Evolutionary conservation across 2,113 vertebrate genomes (phyloP), one percentile per base, ranked within the genome.

Genomic region (Sebastes fasciatus): DNA sequence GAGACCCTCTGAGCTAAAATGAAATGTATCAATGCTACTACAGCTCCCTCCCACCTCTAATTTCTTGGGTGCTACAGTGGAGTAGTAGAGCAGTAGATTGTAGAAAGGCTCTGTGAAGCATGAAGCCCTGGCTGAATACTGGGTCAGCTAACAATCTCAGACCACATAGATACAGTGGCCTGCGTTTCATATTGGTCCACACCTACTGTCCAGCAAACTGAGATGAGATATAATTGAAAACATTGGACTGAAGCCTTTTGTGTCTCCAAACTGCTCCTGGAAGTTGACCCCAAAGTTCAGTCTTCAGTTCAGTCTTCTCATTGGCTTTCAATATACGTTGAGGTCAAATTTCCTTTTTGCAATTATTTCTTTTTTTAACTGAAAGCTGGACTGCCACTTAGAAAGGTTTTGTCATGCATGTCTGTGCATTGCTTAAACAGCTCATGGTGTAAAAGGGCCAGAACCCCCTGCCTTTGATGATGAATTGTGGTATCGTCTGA

Each of bases 131-230:
- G 71, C 74, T 86, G 88, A 90, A 86, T 84, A 88, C 77, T 81
- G 84, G 88, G 86, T 89, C 90, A 91, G 66, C 85, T 79, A 88
- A 93, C 90, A 90, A 91, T 85, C 83, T 83, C 79, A 60, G 84
- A 86, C 79, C 85, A 79, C 61, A 71, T 40, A 84, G 79, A 88
- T 85, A 77, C 82, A 89, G 74, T 78, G 77, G 71, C 67, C 72
- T 45, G n/a, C 75, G 78, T 79, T 80, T 88, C 57, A 80, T 78
- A 89, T 79, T 79, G 85, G 81, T 62, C 74, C 78, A 74, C 71
- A 81, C 74, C 84, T 77, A 80, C 62, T 83, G 88, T 71, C 72
- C 79, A 40, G 79, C 86, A 89, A 81, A 82, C 57, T 63, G 65
- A 87, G 79, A 68, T 40, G 72, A 79, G 42, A 81, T 67, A 54